Evolutionary conservation across 2,113 vertebrate genomes (phyloP).

Genomic region (Numida meleagris): DNA sequence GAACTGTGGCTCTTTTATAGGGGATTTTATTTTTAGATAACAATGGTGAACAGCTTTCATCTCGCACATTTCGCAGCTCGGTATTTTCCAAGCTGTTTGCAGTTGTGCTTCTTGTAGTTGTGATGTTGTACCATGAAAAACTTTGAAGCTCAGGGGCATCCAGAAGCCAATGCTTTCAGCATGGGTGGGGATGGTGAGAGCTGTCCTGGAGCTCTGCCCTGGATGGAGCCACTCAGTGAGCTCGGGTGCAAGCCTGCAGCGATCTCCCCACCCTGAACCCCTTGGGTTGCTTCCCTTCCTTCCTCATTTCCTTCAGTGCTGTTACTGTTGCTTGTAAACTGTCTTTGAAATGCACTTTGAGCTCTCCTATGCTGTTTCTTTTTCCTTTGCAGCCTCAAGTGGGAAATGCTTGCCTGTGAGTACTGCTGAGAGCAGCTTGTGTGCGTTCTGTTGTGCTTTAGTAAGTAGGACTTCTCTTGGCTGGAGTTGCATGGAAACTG

Average conservation of each 20-base stretch:
- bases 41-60: background rate
- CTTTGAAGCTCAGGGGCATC: background rate
- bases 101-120: fast-evolving
- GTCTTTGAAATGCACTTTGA: background rate
- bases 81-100: background rate
- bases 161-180: fast-evolving
- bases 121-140: fast-evolving
- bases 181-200: background rate
- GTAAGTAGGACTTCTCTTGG: slow-evolving; percentile 32
- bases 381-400: slow-evolving; percentile 80
- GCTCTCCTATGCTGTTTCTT: slow-evolving; percentile 64
- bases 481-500: background rate
- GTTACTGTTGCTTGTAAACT: background rate
- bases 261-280: fast-evolving
- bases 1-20: background rate
- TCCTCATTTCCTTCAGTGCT: background rate
- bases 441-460: slow-evolving; percentile 12
- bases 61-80: background rate
- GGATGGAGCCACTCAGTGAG: background rate
- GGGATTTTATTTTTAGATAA: background rate
- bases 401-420: slow-evolving; percentile 84
- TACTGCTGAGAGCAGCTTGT: slow-evolving; percentile 53
- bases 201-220: background rate
- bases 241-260: background rate
- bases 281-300: background rate